phyloP scores from a whole-genome alignment of 2,888 invertebrate genomes.

The Chloroclysta siterata region DNA sequence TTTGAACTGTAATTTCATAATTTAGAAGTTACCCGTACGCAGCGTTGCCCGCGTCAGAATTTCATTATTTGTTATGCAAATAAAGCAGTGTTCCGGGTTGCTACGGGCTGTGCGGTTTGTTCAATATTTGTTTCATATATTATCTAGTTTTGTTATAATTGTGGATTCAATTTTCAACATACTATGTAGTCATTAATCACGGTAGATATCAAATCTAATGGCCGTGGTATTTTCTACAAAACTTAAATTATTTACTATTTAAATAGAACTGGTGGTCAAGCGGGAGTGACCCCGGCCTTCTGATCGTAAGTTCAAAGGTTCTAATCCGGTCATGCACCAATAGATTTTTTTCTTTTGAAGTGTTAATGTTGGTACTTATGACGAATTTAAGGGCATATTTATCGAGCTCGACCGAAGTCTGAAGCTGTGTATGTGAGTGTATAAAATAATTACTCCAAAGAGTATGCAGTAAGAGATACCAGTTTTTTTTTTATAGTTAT shows the following conservation, averaged over 20 bases:
- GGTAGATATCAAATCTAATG: neutral
- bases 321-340: too few species aligned
- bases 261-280: neutral
- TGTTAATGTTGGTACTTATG: too few species aligned
- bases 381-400: too few species aligned
- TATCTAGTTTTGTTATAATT: conserved; percentile 27
- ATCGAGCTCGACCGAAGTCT: too few species aligned
- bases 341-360: too few species aligned
- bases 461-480: too few species aligned
- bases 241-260: neutral
- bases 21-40: conserved; percentile 40
- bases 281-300: too few species aligned
- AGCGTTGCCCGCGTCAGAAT: conserved; percentile 33
- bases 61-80: conserved; percentile 46
- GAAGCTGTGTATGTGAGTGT: too few species aligned
- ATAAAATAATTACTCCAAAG: too few species aligned
- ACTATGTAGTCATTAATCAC: conserved; percentile 16
- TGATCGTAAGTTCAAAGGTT: too few species aligned
- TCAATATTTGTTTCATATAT: conserved; percentile 36
- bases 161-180: conserved; percentile 22
- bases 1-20: conserved; percentile 41
- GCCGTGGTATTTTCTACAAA: neutral
- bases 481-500: too few species aligned
- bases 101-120: conserved; percentile 40
- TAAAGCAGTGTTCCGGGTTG: conserved; percentile 35